These are phyloP conservation scores for Drosophila asahinai DNA, from an alignment of 1,140 invertebrate species.

Conservation along the genomic window DNA sequence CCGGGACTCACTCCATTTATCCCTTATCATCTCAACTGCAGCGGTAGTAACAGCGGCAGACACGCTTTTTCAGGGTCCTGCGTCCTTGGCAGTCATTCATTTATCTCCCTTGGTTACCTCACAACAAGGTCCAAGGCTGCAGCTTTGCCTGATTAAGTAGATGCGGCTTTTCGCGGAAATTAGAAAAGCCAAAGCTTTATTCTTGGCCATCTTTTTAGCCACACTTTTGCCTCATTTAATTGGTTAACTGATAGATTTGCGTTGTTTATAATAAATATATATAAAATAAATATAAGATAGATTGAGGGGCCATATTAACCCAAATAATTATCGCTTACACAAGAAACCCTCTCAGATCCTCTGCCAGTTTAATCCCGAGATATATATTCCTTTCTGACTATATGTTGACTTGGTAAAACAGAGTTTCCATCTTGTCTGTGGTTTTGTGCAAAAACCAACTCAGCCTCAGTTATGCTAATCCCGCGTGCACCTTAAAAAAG, in stretches of 20 bases:
- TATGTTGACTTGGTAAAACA: constrained; percentile 3
- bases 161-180: not conserved
- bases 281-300: too few species aligned
- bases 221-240: not conserved
- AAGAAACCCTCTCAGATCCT: not conserved
- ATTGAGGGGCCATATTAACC: too few species aligned
- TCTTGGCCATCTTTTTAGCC: not conserved
- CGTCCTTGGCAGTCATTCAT: constrained; percentile 10
- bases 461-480: constrained; percentile 36
- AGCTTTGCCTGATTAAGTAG: too few species aligned
- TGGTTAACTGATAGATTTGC: not conserved
- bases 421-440: constrained; percentile 38
- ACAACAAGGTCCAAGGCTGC: constrained; percentile 4
- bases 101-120: constrained; percentile 20
- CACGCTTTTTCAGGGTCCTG: not conserved
- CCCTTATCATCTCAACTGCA: constrained; percentile 12
- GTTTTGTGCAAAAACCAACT: constrained; percentile 13
- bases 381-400: not conserved
- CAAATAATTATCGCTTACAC: not conserved
- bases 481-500: not conserved
- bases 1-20: not conserved
- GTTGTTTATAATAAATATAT: too few species aligned
- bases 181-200: not conserved
- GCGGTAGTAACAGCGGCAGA: not conserved
- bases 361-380: not conserved